Conservation (phyloP, 2,888 invertebrate species). For the Serrognathus titanus region DNA sequence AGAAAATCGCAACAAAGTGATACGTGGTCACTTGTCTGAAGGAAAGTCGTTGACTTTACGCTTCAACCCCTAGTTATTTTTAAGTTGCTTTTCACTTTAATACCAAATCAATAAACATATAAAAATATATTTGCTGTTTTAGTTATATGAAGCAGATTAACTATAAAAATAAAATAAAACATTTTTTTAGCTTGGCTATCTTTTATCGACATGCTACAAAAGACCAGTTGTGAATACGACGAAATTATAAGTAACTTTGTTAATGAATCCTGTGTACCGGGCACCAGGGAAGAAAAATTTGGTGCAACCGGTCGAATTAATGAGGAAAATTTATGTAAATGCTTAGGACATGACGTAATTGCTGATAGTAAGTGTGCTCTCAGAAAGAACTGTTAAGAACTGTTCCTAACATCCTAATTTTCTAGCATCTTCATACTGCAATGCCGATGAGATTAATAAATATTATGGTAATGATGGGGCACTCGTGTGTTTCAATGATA, state of each 20-base stretch:
- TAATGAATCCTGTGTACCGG: slow-evolving; percentile 60
- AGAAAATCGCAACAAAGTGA: no score
- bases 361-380: no score
- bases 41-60: no score
- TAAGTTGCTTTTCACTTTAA: no score
- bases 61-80: no score
- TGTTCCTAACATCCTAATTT: neutral
- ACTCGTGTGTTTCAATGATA: slow-evolving; percentile 54
- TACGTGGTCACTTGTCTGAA: no score
- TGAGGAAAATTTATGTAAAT: slow-evolving; percentile 36
- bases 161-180: no score
- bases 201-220: slow-evolving; percentile 55
- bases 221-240: slow-evolving; percentile 57
- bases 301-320: slow-evolving; percentile 37
- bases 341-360: no score
- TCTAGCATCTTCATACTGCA: slow-evolving; percentile 41
- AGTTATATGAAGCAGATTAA: no score
- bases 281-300: slow-evolving; percentile 53
- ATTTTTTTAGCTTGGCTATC: slow-evolving; percentile 56
- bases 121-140: no score
- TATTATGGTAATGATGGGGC: slow-evolving; percentile 62
- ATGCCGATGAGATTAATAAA: slow-evolving; percentile 52
- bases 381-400: no score
- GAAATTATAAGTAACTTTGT: slow-evolving; percentile 56
- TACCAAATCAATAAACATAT: no score